Evolutionary conservation across 2,888 invertebrate genomes (phyloP).

Genomic region (Notodonta ziczac): DNA sequence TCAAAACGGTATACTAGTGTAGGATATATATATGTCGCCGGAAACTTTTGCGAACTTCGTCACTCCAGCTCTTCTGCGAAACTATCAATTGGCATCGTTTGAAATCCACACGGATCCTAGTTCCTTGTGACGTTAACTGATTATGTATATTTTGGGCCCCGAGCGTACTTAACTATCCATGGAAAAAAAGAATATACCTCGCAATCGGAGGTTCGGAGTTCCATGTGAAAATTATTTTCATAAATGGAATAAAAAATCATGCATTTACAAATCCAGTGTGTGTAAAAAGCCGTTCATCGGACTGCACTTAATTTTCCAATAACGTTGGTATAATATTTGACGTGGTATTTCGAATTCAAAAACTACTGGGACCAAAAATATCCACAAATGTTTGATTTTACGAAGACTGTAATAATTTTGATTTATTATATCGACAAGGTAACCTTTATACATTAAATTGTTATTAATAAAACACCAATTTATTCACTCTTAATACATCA

Average conservation of each 20-base stretch:
- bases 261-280: not conserved
- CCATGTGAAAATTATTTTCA: not conserved
- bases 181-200: not conserved
- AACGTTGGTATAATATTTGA: too few species aligned
- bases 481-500: too few species aligned
- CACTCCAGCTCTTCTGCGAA: conserved; percentile 18
- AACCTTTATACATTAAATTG: too few species aligned
- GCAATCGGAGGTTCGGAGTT: not conserved
- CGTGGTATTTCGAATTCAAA: too few species aligned
- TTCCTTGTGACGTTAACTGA: conserved; percentile 22
- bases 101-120: conserved; percentile 37
- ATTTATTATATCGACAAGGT: too few species aligned
- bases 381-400: too few species aligned
- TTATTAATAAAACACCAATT: too few species aligned
- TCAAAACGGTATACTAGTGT: conserved; percentile 12
- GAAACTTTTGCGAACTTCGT: conserved; percentile 34
- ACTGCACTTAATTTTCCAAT: too few species aligned
- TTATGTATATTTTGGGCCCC: conserved; percentile 5
- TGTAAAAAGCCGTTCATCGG: not conserved
- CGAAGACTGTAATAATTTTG: too few species aligned
- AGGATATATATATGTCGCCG: conserved; percentile 9
- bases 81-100: conserved; percentile 48
- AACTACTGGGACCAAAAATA: not conserved
- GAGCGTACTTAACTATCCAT: not conserved
- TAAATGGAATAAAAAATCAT: not conserved